Base-by-base conservation (phyloP, 2,797 vertebrate species). In the Micrastur ruficollis region DNA sequence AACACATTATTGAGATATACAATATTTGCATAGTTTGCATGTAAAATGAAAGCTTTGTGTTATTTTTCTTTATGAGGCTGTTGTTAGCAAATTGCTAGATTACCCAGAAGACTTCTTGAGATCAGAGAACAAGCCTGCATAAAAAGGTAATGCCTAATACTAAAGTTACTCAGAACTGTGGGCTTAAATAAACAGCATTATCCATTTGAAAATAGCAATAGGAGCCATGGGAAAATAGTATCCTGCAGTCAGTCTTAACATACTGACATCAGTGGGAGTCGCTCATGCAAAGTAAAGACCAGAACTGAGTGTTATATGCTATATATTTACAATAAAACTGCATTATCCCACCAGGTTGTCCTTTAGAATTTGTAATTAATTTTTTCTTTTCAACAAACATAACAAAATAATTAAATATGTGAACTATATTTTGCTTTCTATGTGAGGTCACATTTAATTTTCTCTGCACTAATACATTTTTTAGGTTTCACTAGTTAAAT, bases 21-120 rank as follows among this genome's bases (percentile, higher is more conserved):
- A 87, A 8, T 71, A 82, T 91, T 96, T 93, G 63, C 86, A 84
- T 86, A 23, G 19, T 52, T 86, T 88, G 36, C 59, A 56, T 34
- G 40, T 56, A 63, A 72, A 94, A 65, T 49, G 22, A 94, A 95
- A 61, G 32, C 71, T 71, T 88, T 87, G n/a, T 86, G 29, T 46
- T 86, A 19, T 83, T 79, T 85, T 92, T 73, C 55, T 78, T 94
- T 71, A 53, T 71, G 31, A 94, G 36, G 32, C 63, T 81, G 67
- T 71, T 84, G 59, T 73, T 93, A 89, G 58, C 44, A 91, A 93
- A 93, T 84, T 87, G 50, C 61, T 72, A 52, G 58, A 90, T 95
- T 94, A 89, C 50, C 73, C 50, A 76, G 58, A 94, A 90, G 79
- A 65, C 68, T 92, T 94, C 25, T 22, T 89, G 56, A 88, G 79